These are phyloP conservation scores for Copidosoma aretas DNA, from an alignment of 2,888 invertebrate genomes.

Conservation along the genomic window DNA sequence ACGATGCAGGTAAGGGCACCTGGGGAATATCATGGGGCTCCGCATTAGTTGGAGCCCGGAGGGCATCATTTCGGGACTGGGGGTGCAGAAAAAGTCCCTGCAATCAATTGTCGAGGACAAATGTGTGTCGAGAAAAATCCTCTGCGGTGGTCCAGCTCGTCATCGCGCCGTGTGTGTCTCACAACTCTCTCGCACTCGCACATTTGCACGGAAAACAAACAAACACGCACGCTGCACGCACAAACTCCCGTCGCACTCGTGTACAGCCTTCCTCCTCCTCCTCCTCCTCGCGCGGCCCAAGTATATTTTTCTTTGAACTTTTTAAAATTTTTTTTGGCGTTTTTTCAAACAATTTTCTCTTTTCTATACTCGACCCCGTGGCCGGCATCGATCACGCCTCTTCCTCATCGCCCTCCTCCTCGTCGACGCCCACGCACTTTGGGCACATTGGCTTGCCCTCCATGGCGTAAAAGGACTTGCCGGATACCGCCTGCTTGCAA, in stretches of 20 bases:
- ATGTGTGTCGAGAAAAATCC: too few species aligned
- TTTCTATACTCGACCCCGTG: neutral
- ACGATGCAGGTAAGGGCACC: too few species aligned
- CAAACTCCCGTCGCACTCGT: neutral
- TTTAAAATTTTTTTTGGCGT: constrained; percentile 7
- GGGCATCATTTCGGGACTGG: constrained; percentile 43
- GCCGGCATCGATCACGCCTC: too few species aligned
- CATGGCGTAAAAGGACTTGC: constrained; percentile 96
- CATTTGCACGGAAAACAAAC: neutral
- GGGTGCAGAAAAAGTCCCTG: too few species aligned
- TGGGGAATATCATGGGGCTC: constrained; percentile 43
- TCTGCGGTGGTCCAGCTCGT: too few species aligned
- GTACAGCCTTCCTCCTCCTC: constrained; percentile 1
- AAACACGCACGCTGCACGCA: too few species aligned
- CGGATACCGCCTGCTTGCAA: constrained; percentile 90
- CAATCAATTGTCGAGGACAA: too few species aligned
- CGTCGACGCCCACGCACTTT: constrained; percentile 89
- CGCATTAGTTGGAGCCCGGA: constrained; percentile 51
- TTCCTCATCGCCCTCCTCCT: constrained; percentile 71
- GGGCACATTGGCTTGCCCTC: constrained; percentile 97
- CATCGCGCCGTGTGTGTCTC: too few species aligned
- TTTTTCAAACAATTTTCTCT: neutral
- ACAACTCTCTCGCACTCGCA: neutral
- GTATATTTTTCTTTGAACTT: constrained; percentile 6
- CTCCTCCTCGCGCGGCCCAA: neutral